Conservation (phyloP, 2,113 vertebrate species). For the Tragelaphus scriptus region DNA sequence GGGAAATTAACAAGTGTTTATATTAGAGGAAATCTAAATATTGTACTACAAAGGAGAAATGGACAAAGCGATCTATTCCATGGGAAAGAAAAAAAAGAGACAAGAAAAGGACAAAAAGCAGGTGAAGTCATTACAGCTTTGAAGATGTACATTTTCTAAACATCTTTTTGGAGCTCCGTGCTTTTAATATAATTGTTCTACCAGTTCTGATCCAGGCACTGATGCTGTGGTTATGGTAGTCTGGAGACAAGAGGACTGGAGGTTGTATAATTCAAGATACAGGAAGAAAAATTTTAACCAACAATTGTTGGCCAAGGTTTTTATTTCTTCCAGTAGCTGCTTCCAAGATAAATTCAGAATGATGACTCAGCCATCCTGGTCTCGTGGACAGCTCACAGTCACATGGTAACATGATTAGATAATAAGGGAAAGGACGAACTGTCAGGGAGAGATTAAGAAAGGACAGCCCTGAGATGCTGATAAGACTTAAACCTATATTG, state of each 20-base stretch:
- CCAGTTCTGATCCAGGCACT: neutral
- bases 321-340: neutral
- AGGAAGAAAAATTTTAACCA: constrained; percentile 5
- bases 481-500: constrained; percentile 20
- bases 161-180: neutral
- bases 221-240: neutral
- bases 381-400: neutral
- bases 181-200: neutral
- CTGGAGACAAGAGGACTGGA: neutral
- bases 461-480: neutral
- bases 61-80: neutral
- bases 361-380: neutral
- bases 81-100: neutral
- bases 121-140: neutral
- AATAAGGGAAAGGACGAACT: constrained; percentile 18
- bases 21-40: neutral
- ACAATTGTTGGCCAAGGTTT: neutral
- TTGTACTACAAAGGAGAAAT: neutral
- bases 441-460: constrained; percentile 45
- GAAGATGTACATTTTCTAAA: neutral
- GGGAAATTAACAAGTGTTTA: neutral
- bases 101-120: neutral
- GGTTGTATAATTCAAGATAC: neutral
- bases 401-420: constrained; percentile 5
- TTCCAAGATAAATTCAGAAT: constrained; percentile 41